Percentiles rank a stretch among this genome's conserved stretches.
phyloP scores from a whole-genome alignment of 2,797 vertebrate species.

The Melanotaenia pygmaea region DNA sequence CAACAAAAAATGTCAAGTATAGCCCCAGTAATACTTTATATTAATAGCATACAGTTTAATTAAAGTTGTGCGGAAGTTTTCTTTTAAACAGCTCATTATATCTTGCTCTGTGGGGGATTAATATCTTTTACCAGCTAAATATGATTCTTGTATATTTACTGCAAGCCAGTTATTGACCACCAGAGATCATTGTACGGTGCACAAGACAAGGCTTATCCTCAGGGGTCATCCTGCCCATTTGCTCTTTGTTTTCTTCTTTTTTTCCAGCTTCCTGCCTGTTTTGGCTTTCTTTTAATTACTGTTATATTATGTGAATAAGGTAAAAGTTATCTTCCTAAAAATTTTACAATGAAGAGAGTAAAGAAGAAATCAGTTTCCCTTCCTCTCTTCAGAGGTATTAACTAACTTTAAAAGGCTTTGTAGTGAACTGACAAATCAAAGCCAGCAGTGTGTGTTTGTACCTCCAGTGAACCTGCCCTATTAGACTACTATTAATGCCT shows the following conservation, averaged over 20 bases:
- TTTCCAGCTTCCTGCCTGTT: neutral
- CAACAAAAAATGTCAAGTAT: neutral
- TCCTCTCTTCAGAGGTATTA: constrained; percentile 19
- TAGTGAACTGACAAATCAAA: constrained; percentile 57
- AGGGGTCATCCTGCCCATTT: constrained; percentile 6
- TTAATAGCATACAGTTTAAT: neutral
- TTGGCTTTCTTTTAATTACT: neutral
- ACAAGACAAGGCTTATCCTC: constrained; percentile 12
- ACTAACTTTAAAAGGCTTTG: constrained; percentile 47
- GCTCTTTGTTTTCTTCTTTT: neutral
- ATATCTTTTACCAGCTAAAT: neutral
- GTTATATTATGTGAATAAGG: neutral
- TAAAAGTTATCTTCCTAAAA: neutral
- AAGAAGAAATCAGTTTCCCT: neutral
- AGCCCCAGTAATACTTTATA: neutral
- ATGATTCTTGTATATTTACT: neutral
- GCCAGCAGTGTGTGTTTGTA: constrained; percentile 39
- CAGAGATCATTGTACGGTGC: constrained; percentile 10
- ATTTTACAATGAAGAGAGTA: neutral
- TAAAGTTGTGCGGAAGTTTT: neutral
- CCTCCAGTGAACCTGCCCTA: constrained; percentile 65
- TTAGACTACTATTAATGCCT: constrained; percentile 51
- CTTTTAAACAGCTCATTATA: neutral
- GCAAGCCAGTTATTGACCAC: neutral
- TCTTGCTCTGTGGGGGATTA: neutral